Evolutionary conservation across 30 jellyfish, hydroid and myxozoan species (phyloP).

Genomic region (Aurelia sp.): DNA sequence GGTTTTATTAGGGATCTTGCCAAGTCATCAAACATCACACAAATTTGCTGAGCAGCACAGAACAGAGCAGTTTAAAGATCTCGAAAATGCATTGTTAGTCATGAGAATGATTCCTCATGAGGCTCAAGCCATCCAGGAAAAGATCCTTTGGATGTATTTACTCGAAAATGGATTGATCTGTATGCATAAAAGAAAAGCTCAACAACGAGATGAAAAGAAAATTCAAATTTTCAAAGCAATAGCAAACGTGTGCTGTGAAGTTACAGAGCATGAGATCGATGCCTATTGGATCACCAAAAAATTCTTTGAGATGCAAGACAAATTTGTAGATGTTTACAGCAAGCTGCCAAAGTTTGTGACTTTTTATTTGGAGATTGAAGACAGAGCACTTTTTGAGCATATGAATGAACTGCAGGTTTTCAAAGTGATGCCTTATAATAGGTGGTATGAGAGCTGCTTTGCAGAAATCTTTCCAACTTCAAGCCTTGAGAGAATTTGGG

Average conservation of each 20-base stretch:
- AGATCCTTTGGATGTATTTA: conserved; percentile 82
- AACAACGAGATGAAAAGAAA: conserved; percentile 82
- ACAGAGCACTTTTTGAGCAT: conserved; percentile 87
- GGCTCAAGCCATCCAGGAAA: conserved; percentile 46
- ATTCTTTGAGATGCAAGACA: conserved; percentile 79
- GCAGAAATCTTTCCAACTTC: conserved; percentile 82
- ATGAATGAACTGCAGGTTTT: conserved; percentile 85
- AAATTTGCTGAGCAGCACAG: conserved; percentile 63
- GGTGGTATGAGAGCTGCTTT: conserved; percentile 92
- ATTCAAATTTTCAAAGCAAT: conserved; percentile 78
- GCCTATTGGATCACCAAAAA: conserved; percentile 91
- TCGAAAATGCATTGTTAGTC: conserved; percentile 70
- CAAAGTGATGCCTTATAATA: conserved; percentile 87
- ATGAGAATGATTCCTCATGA: conserved; percentile 81
- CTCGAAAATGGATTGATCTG: conserved; percentile 91
- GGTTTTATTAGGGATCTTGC: conserved; percentile 80
- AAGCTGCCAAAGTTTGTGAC: conserved; percentile 88
- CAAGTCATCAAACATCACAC: conserved; percentile 71
- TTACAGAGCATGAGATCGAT: conserved; percentile 78
- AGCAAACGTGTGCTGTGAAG: conserved; percentile 81
- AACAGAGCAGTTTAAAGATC: conserved; percentile 73
- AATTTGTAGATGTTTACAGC: conserved; percentile 68
- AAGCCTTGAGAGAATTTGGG: conserved; percentile 75
- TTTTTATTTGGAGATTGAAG: conserved; percentile 82
- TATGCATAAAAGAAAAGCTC: conserved; percentile 60